Percentiles rank a stretch among this genome's conserved stretches.
Conservation (phyloP, 2,113 vertebrate genomes). For the Dicerorhinus sumatrensis region DNA sequence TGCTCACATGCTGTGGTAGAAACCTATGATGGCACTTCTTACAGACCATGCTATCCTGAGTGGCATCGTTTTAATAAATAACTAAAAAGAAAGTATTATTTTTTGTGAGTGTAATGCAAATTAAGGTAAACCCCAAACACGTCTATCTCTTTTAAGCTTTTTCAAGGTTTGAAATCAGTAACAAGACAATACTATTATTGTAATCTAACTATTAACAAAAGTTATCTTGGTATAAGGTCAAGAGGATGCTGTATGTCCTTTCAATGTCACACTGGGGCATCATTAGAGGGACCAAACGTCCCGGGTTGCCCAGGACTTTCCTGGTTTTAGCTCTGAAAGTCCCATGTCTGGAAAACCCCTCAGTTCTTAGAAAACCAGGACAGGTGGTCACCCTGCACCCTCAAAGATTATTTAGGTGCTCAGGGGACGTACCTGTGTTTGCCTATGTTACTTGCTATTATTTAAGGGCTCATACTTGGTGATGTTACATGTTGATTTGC, state of each 20-base stretch:
- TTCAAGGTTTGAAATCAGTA: background rate
- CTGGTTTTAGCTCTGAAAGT: background rate
- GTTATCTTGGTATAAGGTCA: background rate
- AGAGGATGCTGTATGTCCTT: background rate
- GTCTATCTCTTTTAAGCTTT: background rate
- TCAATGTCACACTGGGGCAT: background rate
- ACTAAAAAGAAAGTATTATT: background rate
- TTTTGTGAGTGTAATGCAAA: background rate
- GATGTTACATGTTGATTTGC: background rate
- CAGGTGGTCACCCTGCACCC: background rate
- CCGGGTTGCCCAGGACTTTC: background rate
- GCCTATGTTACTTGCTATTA: conserved; percentile 31
- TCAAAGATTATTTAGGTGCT: background rate
- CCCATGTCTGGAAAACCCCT: background rate
- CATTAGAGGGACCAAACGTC: background rate
- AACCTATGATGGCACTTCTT: background rate
- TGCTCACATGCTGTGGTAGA: background rate
- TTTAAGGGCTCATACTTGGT: background rate
- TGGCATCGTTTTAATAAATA: conserved; percentile 1
- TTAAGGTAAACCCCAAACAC: background rate
- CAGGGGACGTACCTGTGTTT: background rate
- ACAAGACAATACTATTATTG: background rate
- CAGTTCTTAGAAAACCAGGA: background rate
- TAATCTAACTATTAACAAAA: background rate
- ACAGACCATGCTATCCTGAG: background rate